Base-by-base conservation (phyloP, 2,113 vertebrate genomes). In the Callospermophilus lateralis region DNA sequence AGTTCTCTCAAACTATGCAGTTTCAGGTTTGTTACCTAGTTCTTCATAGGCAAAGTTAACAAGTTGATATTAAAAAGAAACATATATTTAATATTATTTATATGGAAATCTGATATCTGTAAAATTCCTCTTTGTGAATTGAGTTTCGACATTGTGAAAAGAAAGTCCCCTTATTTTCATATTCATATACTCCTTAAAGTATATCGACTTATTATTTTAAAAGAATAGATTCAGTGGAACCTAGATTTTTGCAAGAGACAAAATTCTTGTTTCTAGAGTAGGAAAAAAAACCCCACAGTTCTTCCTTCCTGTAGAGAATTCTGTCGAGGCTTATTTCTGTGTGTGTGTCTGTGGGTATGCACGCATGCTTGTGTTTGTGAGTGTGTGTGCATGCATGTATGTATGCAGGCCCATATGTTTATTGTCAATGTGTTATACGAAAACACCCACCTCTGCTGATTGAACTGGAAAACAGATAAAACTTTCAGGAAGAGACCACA, bases 51-150 rank as follows among this genome's bases (percentile, higher is more conserved):
- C 30, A 68, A 96, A 79, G 17, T 11, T 3, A 34, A 16, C 32
- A 76, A 90, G 24, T 42, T 93, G 48, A 84, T 68, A 84, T 68
- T 68, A 45, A 48, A 96, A 55, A 83, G 12, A 83, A 30, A 91
- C 61, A 76, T 70, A 11, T 84, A 55, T 34, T 70, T 10, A 22
- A 0, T 39, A 74, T 68, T 74, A 78, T 88, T 78, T 95, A 61
- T 63, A 15, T 37, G 5, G 8, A 58, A 12, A 79, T 67, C 58
- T 13, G 37, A 48, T 63, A 86, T 45, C 51, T 83, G 4, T 85
- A 86, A 84, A 87, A 55, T 45, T 88, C 28, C 78, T 80, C 28
- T 68, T 85, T 65, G 3, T 87, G 32, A 10, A 20, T 55, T 73
- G 24, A 24, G 26, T 48, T 89, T 20, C 90, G 4, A 72, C 70